phyloP scores from a whole-genome alignment of 2,113 vertebrate genomes.

The Eurystomus gularis region DNA sequence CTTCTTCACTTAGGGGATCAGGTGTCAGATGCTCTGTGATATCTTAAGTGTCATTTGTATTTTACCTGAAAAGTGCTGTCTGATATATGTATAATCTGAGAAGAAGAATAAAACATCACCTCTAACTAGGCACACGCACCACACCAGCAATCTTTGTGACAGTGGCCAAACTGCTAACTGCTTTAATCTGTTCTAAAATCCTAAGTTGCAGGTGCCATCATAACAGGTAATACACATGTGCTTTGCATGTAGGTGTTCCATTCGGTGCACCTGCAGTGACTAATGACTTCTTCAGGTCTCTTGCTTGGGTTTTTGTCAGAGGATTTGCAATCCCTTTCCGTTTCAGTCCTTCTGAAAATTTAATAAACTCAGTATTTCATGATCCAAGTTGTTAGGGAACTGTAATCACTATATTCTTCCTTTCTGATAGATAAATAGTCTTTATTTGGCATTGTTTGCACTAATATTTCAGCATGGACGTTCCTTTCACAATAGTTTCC shows the following conservation, averaged over 20 bases:
- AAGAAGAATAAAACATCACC: not conserved
- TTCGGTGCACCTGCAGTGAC: not conserved
- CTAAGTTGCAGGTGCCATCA: too few species aligned
- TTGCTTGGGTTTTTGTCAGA: not conserved
- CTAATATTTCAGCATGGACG: not conserved
- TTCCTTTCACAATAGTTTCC: not conserved
- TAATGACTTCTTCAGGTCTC: not conserved
- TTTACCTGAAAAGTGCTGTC: not conserved
- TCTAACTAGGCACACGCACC: accelerated
- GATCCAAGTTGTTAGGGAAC: not conserved
- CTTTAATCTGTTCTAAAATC: not conserved
- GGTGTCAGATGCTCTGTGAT: not conserved
- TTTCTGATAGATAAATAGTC: not conserved
- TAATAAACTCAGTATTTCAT: not conserved
- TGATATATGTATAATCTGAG: not conserved
- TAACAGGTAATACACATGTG: not conserved
- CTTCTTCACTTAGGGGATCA: accelerated
- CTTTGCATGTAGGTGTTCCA: not conserved
- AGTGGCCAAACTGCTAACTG: not conserved
- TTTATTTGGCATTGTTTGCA: not conserved
- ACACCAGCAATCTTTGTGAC: not conserved
- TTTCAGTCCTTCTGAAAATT: not conserved
- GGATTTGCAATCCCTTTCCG: not conserved
- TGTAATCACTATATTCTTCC: not conserved
- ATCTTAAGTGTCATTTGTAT: not conserved